Evolutionary conservation across 1,140 invertebrate species (phyloP).

Genomic region (Nautilus pompilius): DNA sequence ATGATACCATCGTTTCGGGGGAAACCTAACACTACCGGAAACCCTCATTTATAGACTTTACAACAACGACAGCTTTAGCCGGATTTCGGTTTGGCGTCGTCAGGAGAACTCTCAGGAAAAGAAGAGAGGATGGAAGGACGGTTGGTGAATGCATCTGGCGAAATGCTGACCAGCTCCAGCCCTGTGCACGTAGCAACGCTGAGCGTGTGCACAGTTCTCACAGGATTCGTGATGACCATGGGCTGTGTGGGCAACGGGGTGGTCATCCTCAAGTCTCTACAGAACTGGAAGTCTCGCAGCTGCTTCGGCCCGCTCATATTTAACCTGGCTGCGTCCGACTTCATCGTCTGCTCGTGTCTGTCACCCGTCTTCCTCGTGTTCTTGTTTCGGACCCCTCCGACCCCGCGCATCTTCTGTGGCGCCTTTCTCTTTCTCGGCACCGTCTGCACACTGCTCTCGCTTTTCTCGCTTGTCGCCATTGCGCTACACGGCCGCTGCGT

Average conservation of each 20-base stretch:
- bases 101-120: too few species aligned
- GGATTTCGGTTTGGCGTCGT: too few species aligned
- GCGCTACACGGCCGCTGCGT: conserved; percentile 28
- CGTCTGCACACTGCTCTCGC: conserved; percentile 29
- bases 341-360: conserved; percentile 32
- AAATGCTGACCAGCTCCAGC: too few species aligned
- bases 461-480: conserved; percentile 31
- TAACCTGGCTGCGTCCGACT: conserved; percentile 34
- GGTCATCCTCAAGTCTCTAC: conserved; percentile 26
- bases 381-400: conserved; percentile 28
- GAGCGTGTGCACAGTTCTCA: conserved; percentile 32
- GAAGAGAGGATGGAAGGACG: too few species aligned
- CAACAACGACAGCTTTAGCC: too few species aligned
- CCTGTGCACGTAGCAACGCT: conserved; percentile 31
- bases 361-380: conserved; percentile 33
- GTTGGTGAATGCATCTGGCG: too few species aligned
- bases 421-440: conserved; percentile 30
- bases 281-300: conserved; percentile 19
- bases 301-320: conserved; percentile 34
- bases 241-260: conserved; percentile 35
- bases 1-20: too few species aligned
- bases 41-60: too few species aligned
- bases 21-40: too few species aligned
- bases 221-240: conserved; percentile 29
- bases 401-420: conserved; percentile 32